Evolutionary conservation across 1,140 invertebrate genomes (phyloP).

Genomic region (Panonychus citri): DNA sequence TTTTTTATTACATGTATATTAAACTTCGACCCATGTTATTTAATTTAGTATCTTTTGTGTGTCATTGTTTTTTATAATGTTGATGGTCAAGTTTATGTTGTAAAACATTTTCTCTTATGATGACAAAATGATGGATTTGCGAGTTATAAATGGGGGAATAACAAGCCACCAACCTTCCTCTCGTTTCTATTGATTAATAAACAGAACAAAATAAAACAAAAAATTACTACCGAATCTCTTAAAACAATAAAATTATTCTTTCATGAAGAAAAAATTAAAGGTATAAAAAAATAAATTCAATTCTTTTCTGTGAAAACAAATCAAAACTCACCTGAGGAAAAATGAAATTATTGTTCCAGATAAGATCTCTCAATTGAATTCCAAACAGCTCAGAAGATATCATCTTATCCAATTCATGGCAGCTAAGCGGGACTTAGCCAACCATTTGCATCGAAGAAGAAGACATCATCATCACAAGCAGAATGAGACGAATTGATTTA

Average conservation of each 20-base stretch:
- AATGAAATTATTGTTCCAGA: constrained; percentile 88
- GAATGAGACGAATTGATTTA: constrained; percentile 58
- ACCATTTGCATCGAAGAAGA: constrained; percentile 87
- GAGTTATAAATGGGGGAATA: no score
- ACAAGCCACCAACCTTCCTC: constrained; percentile 99
- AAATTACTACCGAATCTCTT: neutral
- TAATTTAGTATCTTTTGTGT: no score
- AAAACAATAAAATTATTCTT: neutral
- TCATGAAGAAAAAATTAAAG: no score
- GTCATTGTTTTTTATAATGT: no score
- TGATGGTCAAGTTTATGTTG: no score
- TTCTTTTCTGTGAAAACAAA: no score
- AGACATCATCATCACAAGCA: constrained; percentile 97
- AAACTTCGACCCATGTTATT: no score
- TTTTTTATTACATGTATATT: no score
- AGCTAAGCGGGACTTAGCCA: constrained; percentile 93
- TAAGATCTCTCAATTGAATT: constrained; percentile 72
- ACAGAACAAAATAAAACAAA: neutral
- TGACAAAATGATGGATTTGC: no score
- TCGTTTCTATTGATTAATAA: constrained; percentile 43
- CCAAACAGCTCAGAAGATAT: constrained; percentile 99
- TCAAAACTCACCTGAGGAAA: constrained; percentile 57
- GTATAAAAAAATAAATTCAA: neutral
- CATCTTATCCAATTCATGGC: constrained; percentile 99
- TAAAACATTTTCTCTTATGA: no score